Conservation (phyloP, 1,140 invertebrate species). For the Archivesica marissinica region DNA sequence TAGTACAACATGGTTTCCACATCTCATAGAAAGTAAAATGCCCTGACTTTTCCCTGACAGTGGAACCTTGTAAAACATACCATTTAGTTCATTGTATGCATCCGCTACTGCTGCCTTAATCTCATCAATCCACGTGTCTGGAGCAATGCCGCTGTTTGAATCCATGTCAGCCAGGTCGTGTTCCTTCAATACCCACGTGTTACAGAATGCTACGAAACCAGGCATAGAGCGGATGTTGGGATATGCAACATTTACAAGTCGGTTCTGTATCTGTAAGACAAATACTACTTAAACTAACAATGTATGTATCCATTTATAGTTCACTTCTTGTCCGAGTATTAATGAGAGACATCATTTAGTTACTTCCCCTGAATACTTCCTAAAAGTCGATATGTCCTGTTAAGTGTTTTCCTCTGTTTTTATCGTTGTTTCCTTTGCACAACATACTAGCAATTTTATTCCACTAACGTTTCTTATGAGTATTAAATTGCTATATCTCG, state of each 20-base stretch:
- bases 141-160: constrained; percentile 64
- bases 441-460: too few relatives aligned
- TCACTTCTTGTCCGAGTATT: too few relatives aligned
- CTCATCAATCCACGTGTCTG: constrained; percentile 54
- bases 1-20: too few relatives aligned
- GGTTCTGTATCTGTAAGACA: constrained; percentile 52
- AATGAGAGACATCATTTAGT: too few relatives aligned
- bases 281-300: too few relatives aligned
- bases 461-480: too few relatives aligned
- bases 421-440: too few relatives aligned
- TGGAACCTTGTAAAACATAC: constrained; percentile 39
- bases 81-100: constrained; percentile 34
- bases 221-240: constrained; percentile 54
- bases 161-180: constrained; percentile 40
- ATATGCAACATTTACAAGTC: constrained; percentile 5
- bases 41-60: background rate
- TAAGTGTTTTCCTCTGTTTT: too few relatives aligned
- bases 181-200: constrained; percentile 36
- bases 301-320: too few relatives aligned
- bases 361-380: too few relatives aligned
- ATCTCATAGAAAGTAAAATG: background rate
- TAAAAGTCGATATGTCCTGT: too few relatives aligned
- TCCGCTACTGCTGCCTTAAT: constrained; percentile 57
- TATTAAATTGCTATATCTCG: too few relatives aligned
- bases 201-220: constrained; percentile 63